Base-by-base conservation (phyloP, 2,113 vertebrate genomes). In the Aviceda subcristata region DNA sequence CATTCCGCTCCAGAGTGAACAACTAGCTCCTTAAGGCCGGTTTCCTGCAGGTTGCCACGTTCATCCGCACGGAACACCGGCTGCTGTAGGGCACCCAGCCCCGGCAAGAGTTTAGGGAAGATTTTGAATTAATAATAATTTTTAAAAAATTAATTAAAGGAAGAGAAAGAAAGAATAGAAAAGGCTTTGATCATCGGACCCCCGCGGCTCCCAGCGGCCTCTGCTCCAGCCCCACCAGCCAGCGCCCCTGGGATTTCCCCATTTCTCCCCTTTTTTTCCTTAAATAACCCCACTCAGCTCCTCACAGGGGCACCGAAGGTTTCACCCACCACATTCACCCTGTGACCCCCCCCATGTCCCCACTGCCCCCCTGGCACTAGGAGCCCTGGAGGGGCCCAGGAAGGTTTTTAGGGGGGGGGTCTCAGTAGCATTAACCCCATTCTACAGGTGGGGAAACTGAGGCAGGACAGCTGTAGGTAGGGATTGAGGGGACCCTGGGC, bases 51-150 rank as follows among this genome's bases (percentile, higher is more conserved):
- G 20, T 27, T 21, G n/a, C 29, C 15, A 7, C 30, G 29, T 15
- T 57, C 22, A 57, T 12, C n/a, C 19, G 1, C 19, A 19, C 0
- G 12, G 29, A 56, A 55, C 17, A 18, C 2, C 5, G 7, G 48
- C 39, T 32, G 32, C 48, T 1, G 1, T 10, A 38, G 53, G 59
- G 34, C n/a, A n/a, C 45, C 45, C 18, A 19, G 18, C 23, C 38
- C 43, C 11, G 3, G 46, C 22, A 45, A 24, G 20, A 16, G 18
- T 36, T 36, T 19, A n/a, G 17, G 51, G 27, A 32, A 57, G n/a
- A 41, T 26, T 26, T 26, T 34, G 23, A 34, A 27, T 50, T 24
- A 36, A 55, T 29, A 36, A 34, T 27, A 9, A 34, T 34, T 62
- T 72, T 26, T 10, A 5, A 34, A 36, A 45, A 36, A 29, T 22